A percentile compares a stretch with the other conserved stretches of the same genome.
phyloP scores from a whole-genome alignment of 35 echinoderm and acorn worm species.

The Nesometra sesokonis region DNA sequence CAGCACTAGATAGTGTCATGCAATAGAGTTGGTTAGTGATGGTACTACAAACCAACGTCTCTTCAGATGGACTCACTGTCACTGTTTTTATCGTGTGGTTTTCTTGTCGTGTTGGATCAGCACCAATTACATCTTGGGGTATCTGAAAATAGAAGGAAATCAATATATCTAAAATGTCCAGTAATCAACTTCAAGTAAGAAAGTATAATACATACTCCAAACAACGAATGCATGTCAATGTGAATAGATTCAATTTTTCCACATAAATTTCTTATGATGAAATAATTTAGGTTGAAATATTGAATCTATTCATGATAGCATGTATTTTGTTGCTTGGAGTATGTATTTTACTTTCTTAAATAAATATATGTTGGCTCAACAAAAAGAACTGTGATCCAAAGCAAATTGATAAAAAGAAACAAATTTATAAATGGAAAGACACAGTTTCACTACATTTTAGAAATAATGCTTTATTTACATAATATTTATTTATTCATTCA shows the following conservation, averaged over 20 bases:
- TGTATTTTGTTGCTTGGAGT: too few relatives aligned
- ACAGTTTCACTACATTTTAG: too few relatives aligned
- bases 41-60: constrained; percentile 82
- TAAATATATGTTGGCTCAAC: too few relatives aligned
- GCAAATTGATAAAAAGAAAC: too few relatives aligned
- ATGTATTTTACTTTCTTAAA: too few relatives aligned
- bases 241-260: neutral
- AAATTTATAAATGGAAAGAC: too few relatives aligned
- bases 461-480: too few relatives aligned
- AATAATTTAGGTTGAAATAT: too few relatives aligned
- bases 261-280: neutral
- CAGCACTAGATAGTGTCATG: constrained; percentile 79
- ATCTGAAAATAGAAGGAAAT: constrained; percentile 50
- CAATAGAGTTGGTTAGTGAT: constrained; percentile 85
- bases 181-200: neutral
- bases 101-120: constrained; percentile 63
- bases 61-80: constrained; percentile 94
- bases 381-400: too few relatives aligned
- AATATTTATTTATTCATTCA: too few relatives aligned
- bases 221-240: neutral
- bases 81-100: constrained; percentile 68
- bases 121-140: constrained; percentile 75
- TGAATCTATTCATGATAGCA: too few relatives aligned
- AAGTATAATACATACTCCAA: too few relatives aligned
- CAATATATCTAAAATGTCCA: neutral